Evolutionary conservation across 2,797 vertebrate species (phyloP), one percentile per base, ranked within the genome.

Genomic region (Sebastiscus tertius): DNA sequence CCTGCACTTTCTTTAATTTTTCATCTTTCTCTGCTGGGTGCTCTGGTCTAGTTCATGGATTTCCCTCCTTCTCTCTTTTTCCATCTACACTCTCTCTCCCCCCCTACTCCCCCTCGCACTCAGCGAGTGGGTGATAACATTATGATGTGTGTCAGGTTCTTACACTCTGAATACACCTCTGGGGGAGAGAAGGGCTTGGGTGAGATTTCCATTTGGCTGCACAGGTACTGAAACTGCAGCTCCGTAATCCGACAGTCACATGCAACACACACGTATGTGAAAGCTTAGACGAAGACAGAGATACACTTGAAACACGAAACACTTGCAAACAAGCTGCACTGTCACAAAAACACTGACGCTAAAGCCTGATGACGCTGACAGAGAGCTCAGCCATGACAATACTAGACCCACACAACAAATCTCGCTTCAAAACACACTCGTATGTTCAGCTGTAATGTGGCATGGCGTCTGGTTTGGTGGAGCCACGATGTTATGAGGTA

Each of bases 101-200:
- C 16, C 16, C 16, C 42, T 18, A 16, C 66, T 34, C 49, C 20
- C 20, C 34, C 39, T 55, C 3, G 1, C 26, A 6, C 70, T 49
- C 60, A 58, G 63, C 39, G 56, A 79, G 59, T 55, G 27, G 42
- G 60, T 52, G 76, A 87, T 79, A 79, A 80, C 61, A 64, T 83
- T 75, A 81, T 66, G 72, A 81, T 63, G 77, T 77, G 61, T 87
- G 82, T 84, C 86, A 72, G 72, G 71, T 69, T 81, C 76, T 75
- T 79, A 68, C 56, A 27, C 74, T 64, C 39, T 39, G 52, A 67
- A 66, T n/a, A 20, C 42, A 74, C 33, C 71, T 68, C 71, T 12
- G 46, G 71, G 71, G 72, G 68, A 79, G 60, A 72, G 55, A 73
- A 60, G 68, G 46, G 67, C 36, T 62, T 1, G 64, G 36, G 34